Percentiles rank a stretch among this genome's conserved stretches.
Conservation (phyloP, 2,797 vertebrate genomes). For the Lacerta viridis region DNA sequence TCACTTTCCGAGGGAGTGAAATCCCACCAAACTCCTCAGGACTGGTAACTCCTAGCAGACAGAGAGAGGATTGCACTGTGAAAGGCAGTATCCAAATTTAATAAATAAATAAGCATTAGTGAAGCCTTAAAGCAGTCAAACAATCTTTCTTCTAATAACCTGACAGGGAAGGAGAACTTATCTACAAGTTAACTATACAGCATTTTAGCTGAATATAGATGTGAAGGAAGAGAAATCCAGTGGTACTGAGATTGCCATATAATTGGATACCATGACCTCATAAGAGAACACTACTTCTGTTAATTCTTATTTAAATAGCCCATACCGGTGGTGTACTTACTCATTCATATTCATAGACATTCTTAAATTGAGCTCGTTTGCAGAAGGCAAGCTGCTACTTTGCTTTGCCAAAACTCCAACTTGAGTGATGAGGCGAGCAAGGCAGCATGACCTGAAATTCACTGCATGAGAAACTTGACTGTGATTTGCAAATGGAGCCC, state of each 20-base stretch:
- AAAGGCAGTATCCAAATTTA: too few relatives aligned
- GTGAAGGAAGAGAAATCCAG: neutral
- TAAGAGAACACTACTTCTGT: conserved; percentile 21
- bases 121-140: neutral
- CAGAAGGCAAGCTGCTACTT: conserved; percentile 12
- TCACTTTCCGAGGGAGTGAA: too few relatives aligned
- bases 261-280: conserved; percentile 34
- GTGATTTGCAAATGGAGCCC: conserved; percentile 1
- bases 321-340: neutral
- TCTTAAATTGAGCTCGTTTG: conserved; percentile 28
- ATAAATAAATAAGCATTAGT: neutral
- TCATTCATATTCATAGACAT: conserved; percentile 30
- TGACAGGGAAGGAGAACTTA: neutral
- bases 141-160: conserved; percentile 9
- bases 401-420: conserved; percentile 16
- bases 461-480: conserved; percentile 9
- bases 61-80: too few relatives aligned
- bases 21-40: too few relatives aligned
- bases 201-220: conserved; percentile 2
- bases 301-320: conserved; percentile 43
- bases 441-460: conserved; percentile 24
- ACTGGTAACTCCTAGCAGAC: too few relatives aligned
- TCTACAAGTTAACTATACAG: neutral
- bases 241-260: conserved; percentile 9
- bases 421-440: conserved; percentile 10